Evolutionary conservation across 2,113 vertebrate species (phyloP), one percentile per base, ranked within the genome.

Genomic region (Ceratotherium simum): DNA sequence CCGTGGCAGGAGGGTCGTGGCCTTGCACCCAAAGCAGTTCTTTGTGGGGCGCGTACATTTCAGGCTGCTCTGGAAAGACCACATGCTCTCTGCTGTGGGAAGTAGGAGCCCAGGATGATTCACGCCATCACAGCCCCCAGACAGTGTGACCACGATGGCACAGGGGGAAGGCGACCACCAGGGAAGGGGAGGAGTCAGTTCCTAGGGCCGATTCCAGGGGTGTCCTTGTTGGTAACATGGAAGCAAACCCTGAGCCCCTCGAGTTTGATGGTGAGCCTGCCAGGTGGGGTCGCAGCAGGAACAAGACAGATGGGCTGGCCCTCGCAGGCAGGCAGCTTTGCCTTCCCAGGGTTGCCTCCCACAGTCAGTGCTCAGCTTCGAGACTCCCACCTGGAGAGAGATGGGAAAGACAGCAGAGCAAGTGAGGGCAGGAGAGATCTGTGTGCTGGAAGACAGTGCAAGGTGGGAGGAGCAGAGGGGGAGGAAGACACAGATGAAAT

Each of bases 1-100:
- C 23, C 1, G 0, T 14, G 29, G 39, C 31, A 1, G 0, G 0
- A 42, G 75, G 17, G 31, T 3, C 16, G 3, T 17, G 54, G 70
- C 64, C 33, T 56, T 17, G 80, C 31, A 31, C 79, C 33, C 72
- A 7, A 9, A 29, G 46, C 58, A 14, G 8, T n/a, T 33, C 72
- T 92, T 58, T 33, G 27, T 14, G 65, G 62, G 56, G 21, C 42
- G 11, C 2, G 1, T 60, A 2, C 20, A 6, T 46, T 72, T 73
- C 76, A 73, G n/a, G n/a, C 56, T 60, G 6, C 25, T 64, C 16
- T 13, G 3, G 5, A 11, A 3, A 31, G 60, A 0, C 46, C 60
- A 3, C 0, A 0, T 58, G 80, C 64, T 46, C 33, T 88, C 13
- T 0, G 7, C 72, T 42, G 31, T 0, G 1, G 62, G 46, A 20